Evolutionary conservation across 1,140 invertebrate species (phyloP).

Genomic region (Drosophila kohkoa): DNA sequence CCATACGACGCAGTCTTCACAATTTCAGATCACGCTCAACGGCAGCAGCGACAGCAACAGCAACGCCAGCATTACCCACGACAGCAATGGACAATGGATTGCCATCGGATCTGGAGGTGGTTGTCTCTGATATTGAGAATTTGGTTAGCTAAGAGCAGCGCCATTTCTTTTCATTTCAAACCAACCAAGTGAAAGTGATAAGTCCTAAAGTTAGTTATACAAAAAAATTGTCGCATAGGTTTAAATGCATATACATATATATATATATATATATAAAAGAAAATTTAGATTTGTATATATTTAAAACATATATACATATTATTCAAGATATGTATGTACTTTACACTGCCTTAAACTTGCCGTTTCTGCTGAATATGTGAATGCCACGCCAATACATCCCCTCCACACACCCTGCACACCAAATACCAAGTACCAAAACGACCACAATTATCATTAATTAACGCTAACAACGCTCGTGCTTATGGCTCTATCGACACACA

Average conservation of each 20-base stretch:
- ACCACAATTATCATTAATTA: constrained; percentile 30
- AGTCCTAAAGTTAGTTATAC: constrained; percentile 83
- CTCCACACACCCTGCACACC: constrained; percentile 13
- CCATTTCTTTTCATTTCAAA: constrained; percentile 50
- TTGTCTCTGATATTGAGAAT: constrained; percentile 83
- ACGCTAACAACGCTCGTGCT: constrained; percentile 54
- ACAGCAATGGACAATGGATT: constrained; percentile 59
- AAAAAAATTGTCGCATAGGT: constrained; percentile 82
- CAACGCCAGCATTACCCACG: constrained; percentile 28
- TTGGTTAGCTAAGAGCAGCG: constrained; percentile 81
- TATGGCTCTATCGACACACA: constrained; percentile 32
- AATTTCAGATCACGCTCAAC: constrained; percentile 59
- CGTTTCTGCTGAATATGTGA: constrained; percentile 82
- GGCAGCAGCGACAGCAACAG: constrained; percentile 22
- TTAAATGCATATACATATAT: constrained; percentile 69
- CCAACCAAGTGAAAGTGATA: constrained; percentile 82
- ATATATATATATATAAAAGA: constrained; percentile 52
- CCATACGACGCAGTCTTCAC: constrained; percentile 64
- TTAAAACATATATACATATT: constrained; percentile 42
- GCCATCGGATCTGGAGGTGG: constrained; percentile 83
- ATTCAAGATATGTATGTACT: constrained; percentile 58
- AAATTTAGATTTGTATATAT: constrained; percentile 57
- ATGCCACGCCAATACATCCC: constrained; percentile 64
- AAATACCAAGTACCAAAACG: constrained; percentile 21
- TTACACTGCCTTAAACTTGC: constrained; percentile 83